A percentile compares a stretch with the other conserved stretches of the same genome.
These are phyloP conservation scores for Pteruthius melanotis DNA, from an alignment of 2,113 vertebrate species.

Conservation along the genomic window DNA sequence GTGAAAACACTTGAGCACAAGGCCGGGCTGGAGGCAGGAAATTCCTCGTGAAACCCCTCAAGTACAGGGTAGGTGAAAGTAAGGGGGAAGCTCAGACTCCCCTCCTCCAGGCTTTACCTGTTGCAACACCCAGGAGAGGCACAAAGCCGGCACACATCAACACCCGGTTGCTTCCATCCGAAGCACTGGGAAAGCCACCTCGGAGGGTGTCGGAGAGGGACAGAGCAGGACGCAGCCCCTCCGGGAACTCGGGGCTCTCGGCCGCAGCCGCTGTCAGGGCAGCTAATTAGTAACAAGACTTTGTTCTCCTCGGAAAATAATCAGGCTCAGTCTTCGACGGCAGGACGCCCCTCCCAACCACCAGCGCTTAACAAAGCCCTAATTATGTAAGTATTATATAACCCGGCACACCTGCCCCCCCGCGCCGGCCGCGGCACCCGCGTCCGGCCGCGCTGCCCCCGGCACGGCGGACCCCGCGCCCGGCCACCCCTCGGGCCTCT, in stretches of 20 bases:
- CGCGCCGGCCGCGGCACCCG: neutral
- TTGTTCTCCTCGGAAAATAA: constrained; percentile 31
- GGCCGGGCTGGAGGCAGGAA: neutral
- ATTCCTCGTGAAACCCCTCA: neutral
- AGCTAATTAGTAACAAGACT: constrained; percentile 24
- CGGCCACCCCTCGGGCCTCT: neutral
- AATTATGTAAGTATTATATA: constrained; percentile 71
- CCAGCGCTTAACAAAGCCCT: constrained; percentile 60
- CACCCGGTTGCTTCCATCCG: accelerated
- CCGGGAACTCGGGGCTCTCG: neutral
- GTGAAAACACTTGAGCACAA: neutral
- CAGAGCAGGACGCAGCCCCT: neutral
- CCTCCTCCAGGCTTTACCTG: neutral
- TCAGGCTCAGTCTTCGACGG: neutral
- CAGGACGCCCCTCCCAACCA: constrained; percentile 44
- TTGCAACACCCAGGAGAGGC: neutral
- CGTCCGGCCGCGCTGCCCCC: neutral
- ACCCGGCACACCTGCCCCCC: constrained; percentile 43
- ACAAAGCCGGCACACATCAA: neutral
- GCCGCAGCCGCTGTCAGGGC: neutral
- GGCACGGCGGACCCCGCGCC: neutral
- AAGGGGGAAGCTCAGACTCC: neutral
- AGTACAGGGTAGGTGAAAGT: accelerated
- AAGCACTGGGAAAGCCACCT: neutral
- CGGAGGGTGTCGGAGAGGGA: neutral